Evolutionary conservation across 2,888 invertebrate species (phyloP).

Genomic region (Eilema depressum): DNA sequence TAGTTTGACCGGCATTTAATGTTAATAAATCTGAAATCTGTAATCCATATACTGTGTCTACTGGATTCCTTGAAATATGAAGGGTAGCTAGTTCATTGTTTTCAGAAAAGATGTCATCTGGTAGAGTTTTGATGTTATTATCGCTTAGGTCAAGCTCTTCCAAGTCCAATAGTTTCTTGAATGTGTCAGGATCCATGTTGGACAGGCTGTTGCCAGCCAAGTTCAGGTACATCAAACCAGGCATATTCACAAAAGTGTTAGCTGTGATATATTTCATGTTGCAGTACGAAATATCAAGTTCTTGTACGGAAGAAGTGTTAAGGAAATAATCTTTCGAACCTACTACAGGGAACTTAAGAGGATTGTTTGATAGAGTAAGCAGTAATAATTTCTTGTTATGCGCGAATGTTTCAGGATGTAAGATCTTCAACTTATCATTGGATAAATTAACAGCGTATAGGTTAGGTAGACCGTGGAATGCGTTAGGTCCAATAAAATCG

Average conservation of each 20-base stretch:
- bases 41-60: slow-evolving; percentile 88
- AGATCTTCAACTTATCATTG: slow-evolving; percentile 88
- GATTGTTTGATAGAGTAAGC: slow-evolving; percentile 90
- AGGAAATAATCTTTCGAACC: slow-evolving; percentile 83
- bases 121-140: slow-evolving; percentile 89
- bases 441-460: slow-evolving; percentile 90
- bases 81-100: slow-evolving; percentile 90
- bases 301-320: slow-evolving; percentile 89
- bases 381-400: slow-evolving; percentile 89
- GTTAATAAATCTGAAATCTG: slow-evolving; percentile 88
- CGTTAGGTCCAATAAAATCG: slow-evolving; percentile 88
- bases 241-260: slow-evolving; percentile 88
- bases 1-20: slow-evolving; percentile 90
- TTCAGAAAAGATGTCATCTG: slow-evolving; percentile 88
- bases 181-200: slow-evolving; percentile 87
- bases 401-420: slow-evolving; percentile 91
- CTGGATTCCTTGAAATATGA: slow-evolving; percentile 90
- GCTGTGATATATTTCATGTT: slow-evolving; percentile 89
- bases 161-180: slow-evolving; percentile 88
- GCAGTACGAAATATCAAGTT: slow-evolving; percentile 91
- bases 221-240: slow-evolving; percentile 89
- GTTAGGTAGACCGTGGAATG: slow-evolving; percentile 90
- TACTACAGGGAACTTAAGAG: slow-evolving; percentile 82
- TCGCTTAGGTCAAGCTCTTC: slow-evolving; percentile 91
- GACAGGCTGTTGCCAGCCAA: slow-evolving; percentile 90